phyloP scores from a whole-genome alignment of 1,140 invertebrate species.

The Drosophila sucinea region DNA sequence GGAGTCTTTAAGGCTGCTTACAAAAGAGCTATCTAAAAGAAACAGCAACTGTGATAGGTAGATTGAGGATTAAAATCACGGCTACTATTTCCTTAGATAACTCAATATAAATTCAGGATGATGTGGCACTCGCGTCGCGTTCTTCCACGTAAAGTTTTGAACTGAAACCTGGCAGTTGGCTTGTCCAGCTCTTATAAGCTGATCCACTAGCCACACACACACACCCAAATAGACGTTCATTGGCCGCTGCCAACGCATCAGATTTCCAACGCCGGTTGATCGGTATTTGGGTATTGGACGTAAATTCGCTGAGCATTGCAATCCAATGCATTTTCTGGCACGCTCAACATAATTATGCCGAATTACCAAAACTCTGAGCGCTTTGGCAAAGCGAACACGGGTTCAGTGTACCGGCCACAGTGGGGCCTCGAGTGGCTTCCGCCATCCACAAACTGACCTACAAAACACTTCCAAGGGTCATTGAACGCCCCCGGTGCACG shows the following conservation, averaged over 20 bases:
- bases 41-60: constrained; percentile 83
- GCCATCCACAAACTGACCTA: constrained; percentile 68
- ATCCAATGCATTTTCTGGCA: constrained; percentile 56
- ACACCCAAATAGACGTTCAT: constrained; percentile 45
- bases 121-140: constrained; percentile 6
- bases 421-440: constrained; percentile 53
- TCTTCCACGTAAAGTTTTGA: constrained; percentile 43
- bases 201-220: not conserved
- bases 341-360: constrained; percentile 76
- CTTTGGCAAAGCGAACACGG: constrained; percentile 35
- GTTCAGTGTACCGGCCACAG: not conserved
- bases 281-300: constrained; percentile 36
- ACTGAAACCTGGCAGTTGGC: constrained; percentile 68
- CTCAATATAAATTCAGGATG: constrained; percentile 76
- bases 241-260: constrained; percentile 77
- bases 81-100: constrained; percentile 83
- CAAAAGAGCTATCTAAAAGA: constrained; percentile 83
- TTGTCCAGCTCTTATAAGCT: constrained; percentile 69
- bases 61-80: constrained; percentile 75
- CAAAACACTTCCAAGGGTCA: constrained; percentile 55
- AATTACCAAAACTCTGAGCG: constrained; percentile 63
- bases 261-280: constrained; percentile 56
- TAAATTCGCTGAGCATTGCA: constrained; percentile 65
- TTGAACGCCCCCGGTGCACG: constrained; percentile 42
- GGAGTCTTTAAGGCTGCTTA: constrained; percentile 65